Percentiles rank a stretch among this genome's conserved stretches.
Conservation (phyloP, 2,797 vertebrate species). For the Tapera naevia region DNA sequence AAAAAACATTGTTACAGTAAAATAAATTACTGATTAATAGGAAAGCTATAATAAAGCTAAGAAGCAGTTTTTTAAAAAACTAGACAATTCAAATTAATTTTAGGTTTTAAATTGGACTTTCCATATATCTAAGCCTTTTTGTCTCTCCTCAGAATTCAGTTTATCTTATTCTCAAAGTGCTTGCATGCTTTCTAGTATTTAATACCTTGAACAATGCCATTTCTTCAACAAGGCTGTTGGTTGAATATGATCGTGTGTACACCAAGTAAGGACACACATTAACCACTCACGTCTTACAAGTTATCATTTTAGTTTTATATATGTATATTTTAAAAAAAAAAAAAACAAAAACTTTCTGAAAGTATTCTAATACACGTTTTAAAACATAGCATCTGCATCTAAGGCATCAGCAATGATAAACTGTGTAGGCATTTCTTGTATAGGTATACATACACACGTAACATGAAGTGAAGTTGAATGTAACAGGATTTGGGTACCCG, state of each 20-base stretch:
- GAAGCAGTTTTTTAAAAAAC: neutral
- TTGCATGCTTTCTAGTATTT: neutral
- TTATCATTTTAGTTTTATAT: neutral
- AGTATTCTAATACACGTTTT: neutral
- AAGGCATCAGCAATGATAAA: neutral
- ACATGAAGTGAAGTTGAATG: neutral
- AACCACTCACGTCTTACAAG: neutral
- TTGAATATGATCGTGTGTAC: neutral
- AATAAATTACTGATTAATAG: neutral
- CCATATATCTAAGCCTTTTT: neutral
- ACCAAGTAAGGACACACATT: neutral
- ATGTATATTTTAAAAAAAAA: neutral
- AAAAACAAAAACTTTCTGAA: neutral
- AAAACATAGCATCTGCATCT: neutral
- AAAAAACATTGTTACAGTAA: neutral
- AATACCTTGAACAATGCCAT: neutral
- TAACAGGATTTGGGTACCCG: neutral
- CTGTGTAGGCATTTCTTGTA: neutral
- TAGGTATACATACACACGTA: accelerated
- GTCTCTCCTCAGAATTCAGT: neutral
- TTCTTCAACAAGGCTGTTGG: neutral
- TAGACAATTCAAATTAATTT: neutral
- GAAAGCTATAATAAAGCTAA: neutral
- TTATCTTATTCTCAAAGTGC: neutral
- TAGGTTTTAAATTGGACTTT: neutral